Percentiles rank a stretch among this genome's conserved stretches.
Conservation (phyloP, 2,113 vertebrate species). For the Chascanopsetta lugubris region DNA sequence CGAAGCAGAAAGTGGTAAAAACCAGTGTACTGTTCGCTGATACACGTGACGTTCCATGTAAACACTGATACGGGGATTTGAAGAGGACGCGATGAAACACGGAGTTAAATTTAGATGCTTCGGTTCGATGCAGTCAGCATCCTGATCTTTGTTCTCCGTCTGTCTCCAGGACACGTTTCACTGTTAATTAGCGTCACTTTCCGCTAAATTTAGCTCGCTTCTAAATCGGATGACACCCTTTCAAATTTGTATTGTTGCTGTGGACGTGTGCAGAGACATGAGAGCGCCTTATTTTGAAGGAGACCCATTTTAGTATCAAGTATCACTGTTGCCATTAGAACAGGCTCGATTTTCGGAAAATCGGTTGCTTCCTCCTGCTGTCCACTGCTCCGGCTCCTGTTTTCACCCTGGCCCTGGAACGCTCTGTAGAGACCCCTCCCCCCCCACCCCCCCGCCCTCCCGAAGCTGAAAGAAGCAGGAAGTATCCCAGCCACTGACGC, state of each 20-base stretch:
- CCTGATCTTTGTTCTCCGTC: not conserved
- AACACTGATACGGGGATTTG: not conserved
- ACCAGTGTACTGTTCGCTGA: not conserved
- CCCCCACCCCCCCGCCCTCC: too few species aligned
- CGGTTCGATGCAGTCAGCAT: not conserved
- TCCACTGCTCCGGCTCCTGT: too few species aligned
- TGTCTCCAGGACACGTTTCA: not conserved
- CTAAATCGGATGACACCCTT: not conserved
- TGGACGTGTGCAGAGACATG: not conserved
- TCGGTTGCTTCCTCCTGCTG: too few species aligned
- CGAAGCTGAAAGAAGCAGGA: too few species aligned
- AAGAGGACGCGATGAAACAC: too few species aligned
- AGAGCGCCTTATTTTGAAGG: not conserved
- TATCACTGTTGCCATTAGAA: too few species aligned
- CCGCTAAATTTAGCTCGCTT: not conserved
- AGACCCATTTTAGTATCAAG: not conserved
- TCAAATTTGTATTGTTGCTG: not conserved
- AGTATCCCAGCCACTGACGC: too few species aligned
- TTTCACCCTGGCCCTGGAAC: too few species aligned
- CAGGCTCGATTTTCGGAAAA: too few species aligned
- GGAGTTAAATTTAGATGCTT: too few species aligned
- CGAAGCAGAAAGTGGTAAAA: constrained; percentile 12
- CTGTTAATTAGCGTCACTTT: too few species aligned
- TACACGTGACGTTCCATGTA: not conserved
- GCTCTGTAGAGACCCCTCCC: too few species aligned